Evolutionary conservation across 1,140 invertebrate species (phyloP).

Genomic region (Drosophila ambigua): DNA sequence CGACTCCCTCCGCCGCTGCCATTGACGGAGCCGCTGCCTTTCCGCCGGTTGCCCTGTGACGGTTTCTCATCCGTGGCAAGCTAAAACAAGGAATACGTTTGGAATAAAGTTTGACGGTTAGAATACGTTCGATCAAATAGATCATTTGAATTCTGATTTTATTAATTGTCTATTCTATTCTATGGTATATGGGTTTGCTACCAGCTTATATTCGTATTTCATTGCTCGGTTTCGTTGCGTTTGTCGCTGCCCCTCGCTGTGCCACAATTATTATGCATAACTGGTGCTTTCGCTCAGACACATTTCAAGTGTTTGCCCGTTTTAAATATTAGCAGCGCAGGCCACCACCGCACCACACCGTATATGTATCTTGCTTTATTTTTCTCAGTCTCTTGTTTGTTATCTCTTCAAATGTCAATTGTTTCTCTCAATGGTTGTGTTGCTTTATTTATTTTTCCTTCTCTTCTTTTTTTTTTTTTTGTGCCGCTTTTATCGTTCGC

Average conservation of each 20-base stretch:
- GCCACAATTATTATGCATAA: slow-evolving; percentile 47
- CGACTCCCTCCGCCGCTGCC: slow-evolving; percentile 31
- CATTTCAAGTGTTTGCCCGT: slow-evolving; percentile 44
- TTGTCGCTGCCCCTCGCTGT: slow-evolving; percentile 20
- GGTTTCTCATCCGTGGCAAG: slow-evolving; percentile 66
- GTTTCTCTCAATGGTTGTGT: slow-evolving; percentile 21
- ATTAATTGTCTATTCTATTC: background rate
- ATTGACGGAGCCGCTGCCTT: slow-evolving; percentile 41
- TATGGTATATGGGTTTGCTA: slow-evolving; percentile 9
- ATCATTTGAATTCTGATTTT: background rate
- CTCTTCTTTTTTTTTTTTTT: slow-evolving; percentile 1
- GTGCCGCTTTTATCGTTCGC: slow-evolving; percentile 12
- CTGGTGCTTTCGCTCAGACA: slow-evolving; percentile 39
- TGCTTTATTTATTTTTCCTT: slow-evolving; percentile 6
- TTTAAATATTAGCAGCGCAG: slow-evolving; percentile 34
- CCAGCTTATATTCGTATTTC: slow-evolving; percentile 75
- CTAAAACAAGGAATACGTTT: slow-evolving; percentile 23
- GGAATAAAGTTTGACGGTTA: background rate
- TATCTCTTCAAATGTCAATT: slow-evolving; percentile 28
- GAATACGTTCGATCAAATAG: background rate
- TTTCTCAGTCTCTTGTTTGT: slow-evolving; percentile 15
- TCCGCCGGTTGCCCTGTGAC: slow-evolving; percentile 41
- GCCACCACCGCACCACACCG: no score
- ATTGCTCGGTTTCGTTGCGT: slow-evolving; percentile 34
- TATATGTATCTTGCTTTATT: no score